phyloP scores from a whole-genome alignment of 2,797 vertebrate genomes.

The Eospalax fontanierii region DNA sequence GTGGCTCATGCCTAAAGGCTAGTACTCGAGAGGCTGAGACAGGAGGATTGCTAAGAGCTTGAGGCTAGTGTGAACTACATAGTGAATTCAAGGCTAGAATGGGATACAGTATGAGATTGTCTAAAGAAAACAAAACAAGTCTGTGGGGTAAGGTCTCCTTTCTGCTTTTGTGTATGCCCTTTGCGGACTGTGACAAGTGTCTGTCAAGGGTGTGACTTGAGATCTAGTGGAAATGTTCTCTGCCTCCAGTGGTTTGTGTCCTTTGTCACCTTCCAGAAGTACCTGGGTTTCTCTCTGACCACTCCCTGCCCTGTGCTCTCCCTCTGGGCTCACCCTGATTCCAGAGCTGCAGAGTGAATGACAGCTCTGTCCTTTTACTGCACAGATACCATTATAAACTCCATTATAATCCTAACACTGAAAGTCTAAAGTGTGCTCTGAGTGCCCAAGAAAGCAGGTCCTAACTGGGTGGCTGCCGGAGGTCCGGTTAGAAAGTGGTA shows the following conservation, averaged over 20 bases:
- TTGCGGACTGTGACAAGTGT: not conserved
- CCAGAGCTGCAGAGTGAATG: not conserved
- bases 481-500: not conserved
- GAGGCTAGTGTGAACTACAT: not conserved
- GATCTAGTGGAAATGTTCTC: not conserved
- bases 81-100: not conserved
- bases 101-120: not conserved
- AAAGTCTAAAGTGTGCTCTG: conserved; percentile 5
- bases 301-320: not conserved
- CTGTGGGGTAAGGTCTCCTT: not conserved
- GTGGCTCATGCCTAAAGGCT: not conserved
- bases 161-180: not conserved
- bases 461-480: not conserved
- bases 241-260: not conserved
- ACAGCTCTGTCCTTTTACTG: not conserved
- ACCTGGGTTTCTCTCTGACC: not conserved
- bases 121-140: not conserved
- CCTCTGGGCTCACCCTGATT: not conserved
- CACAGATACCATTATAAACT: not conserved
- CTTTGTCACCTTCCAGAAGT: not conserved
- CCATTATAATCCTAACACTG: not conserved
- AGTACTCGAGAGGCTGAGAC: not conserved
- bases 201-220: not conserved
- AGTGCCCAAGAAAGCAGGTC: not conserved
- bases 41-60: not conserved